phyloP scores from a whole-genome alignment of 2,797 vertebrate species.

The Gallinago stenura region DNA sequence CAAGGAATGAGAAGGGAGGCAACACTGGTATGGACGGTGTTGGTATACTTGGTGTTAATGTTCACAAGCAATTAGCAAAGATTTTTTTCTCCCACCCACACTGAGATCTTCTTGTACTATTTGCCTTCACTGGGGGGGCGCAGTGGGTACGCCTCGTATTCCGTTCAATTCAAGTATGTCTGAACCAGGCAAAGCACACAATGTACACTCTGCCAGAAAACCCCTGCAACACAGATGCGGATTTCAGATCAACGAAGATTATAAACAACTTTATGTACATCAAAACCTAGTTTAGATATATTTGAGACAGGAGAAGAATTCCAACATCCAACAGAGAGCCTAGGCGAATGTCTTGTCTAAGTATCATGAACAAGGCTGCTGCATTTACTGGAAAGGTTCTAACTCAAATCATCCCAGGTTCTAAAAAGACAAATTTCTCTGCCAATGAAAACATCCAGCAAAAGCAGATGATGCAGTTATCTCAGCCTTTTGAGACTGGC shows the following conservation, averaged over 20 bases:
- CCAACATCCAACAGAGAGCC: neutral
- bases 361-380: neutral
- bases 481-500: neutral
- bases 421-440: neutral
- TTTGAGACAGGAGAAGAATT: neutral
- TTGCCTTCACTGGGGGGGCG: accelerated
- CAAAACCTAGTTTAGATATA: conserved; percentile 6
- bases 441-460: neutral
- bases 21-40: neutral
- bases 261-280: neutral
- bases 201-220: neutral
- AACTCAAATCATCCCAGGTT: neutral
- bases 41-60: neutral
- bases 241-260: neutral
- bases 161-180: neutral
- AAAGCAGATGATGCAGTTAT: neutral
- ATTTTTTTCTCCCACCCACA: neutral
- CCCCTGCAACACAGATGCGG: neutral
- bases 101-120: neutral
- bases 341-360: neutral
- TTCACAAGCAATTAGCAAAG: neutral
- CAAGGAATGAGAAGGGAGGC: neutral
- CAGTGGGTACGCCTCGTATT: neutral
- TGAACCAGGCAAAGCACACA: neutral
- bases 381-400: neutral